phyloP scores from a whole-genome alignment of 2,113 vertebrate species.

The Spea multiplicata region DNA sequence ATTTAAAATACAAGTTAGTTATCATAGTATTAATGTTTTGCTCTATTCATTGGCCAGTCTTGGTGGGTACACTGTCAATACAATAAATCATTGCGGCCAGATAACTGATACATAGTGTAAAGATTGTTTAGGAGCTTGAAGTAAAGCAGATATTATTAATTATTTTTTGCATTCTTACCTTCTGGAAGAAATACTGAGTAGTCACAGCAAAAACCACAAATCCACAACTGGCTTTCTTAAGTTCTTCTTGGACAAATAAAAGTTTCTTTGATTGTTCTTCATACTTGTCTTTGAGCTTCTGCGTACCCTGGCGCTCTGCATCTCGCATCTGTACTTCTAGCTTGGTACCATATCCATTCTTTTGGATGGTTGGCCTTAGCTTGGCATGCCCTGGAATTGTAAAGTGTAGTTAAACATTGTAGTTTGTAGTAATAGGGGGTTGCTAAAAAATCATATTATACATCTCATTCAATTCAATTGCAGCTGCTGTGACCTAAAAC shows the following conservation, averaged over 20 bases:
- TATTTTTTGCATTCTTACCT: slow-evolving; percentile 67
- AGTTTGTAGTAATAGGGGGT: too few relatives aligned
- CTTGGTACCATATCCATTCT: slow-evolving; percentile 66
- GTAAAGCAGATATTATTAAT: not conserved
- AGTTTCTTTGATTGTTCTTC: slow-evolving; percentile 79
- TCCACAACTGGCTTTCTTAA: slow-evolving; percentile 72
- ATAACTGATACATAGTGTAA: too few relatives aligned
- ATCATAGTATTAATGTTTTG: too few relatives aligned
- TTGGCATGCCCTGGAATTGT: slow-evolving; percentile 65
- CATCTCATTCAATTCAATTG: too few relatives aligned
- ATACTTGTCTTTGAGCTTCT: slow-evolving; percentile 78
- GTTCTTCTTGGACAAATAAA: slow-evolving; percentile 66
- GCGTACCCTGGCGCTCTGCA: slow-evolving; percentile 73
- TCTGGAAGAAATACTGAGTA: slow-evolving; percentile 84
- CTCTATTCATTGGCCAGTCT: too few relatives aligned
- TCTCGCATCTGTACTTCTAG: slow-evolving; percentile 68
- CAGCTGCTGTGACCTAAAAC: too few relatives aligned
- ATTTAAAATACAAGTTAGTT: too few relatives aligned
- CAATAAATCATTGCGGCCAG: too few relatives aligned
- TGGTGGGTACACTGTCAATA: too few relatives aligned
- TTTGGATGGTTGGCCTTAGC: slow-evolving; percentile 64
- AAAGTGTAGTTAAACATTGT: not conserved
- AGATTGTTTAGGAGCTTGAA: not conserved
- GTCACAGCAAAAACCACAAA: slow-evolving; percentile 83
- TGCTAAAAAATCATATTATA: too few relatives aligned